Evolutionary conservation across 2,113 vertebrate genomes (phyloP).

Genomic region (Epinephelus moara): DNA sequence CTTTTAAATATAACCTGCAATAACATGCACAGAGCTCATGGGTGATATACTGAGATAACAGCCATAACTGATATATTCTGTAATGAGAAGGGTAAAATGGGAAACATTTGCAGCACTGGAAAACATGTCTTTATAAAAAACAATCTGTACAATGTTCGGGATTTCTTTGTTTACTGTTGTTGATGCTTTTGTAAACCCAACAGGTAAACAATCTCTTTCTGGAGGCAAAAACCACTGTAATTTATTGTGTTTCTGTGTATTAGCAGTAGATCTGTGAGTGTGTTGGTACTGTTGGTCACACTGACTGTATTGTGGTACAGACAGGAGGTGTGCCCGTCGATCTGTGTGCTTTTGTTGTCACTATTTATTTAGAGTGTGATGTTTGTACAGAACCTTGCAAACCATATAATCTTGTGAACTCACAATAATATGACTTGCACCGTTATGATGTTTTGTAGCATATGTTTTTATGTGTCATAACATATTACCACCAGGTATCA

Average conservation of each 20-base stretch:
- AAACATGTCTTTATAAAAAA: constrained; percentile 38
- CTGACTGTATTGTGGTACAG: constrained; percentile 71
- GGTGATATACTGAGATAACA: constrained; percentile 20
- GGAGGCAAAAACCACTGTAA: constrained; percentile 49
- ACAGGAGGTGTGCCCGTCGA: constrained; percentile 20
- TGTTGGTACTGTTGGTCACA: constrained; percentile 43
- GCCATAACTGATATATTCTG: constrained; percentile 33
- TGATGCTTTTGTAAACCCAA: constrained; percentile 58
- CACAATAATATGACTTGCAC: constrained; percentile 52
- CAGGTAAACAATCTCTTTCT: constrained; percentile 49
- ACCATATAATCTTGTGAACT: constrained; percentile 38
- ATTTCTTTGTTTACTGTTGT: constrained; percentile 65
- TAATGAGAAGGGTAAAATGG: constrained; percentile 8
- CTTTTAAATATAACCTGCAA: constrained; percentile 42
- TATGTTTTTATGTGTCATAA: constrained; percentile 32
- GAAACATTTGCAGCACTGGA: constrained; percentile 65
- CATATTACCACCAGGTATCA: constrained; percentile 11
- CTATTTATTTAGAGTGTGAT: constrained; percentile 67
- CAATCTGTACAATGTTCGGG: constrained; percentile 27
- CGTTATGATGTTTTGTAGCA: constrained; percentile 51
- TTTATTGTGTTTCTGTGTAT: constrained; percentile 38
- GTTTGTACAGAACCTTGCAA: constrained; percentile 62
- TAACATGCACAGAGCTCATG: constrained; percentile 50
- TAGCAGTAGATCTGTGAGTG: constrained; percentile 48
- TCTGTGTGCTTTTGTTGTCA: constrained; percentile 39